Percentiles rank a stretch among this genome's conserved stretches.
Evolutionary conservation across 2,113 vertebrate genomes (phyloP).

Genomic region (Dipodomys spectabilis): DNA sequence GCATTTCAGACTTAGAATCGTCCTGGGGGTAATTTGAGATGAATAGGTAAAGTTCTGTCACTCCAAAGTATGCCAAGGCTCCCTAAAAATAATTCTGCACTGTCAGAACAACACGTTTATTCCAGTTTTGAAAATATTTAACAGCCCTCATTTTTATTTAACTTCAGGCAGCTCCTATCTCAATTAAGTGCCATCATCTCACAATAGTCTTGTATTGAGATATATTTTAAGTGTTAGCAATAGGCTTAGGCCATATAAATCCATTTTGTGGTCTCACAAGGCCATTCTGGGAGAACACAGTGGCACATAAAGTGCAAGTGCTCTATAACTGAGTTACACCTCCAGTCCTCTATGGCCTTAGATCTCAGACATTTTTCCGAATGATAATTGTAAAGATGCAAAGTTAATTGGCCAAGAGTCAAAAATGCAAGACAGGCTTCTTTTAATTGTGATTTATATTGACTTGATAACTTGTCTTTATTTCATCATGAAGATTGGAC

Average conservation of each 20-base stretch:
- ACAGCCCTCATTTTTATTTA: not conserved
- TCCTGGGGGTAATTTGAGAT: not conserved
- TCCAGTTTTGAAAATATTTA: conserved; percentile 15
- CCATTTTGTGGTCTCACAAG: not conserved
- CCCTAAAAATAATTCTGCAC: not conserved
- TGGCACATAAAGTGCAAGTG: not conserved
- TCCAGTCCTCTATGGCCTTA: too few relatives aligned
- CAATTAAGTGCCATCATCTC: not conserved
- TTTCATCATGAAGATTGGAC: too few relatives aligned
- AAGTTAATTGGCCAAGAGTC: too few relatives aligned
- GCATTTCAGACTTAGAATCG: too few relatives aligned
- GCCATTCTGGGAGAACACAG: not conserved
- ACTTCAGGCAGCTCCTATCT: not conserved
- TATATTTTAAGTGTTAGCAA: not conserved
- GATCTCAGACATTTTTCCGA: too few relatives aligned
- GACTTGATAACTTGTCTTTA: too few relatives aligned
- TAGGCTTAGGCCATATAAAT: not conserved
- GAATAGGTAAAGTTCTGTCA: not conserved
- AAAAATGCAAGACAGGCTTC: too few relatives aligned
- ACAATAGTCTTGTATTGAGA: not conserved
- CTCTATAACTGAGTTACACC: too few relatives aligned
- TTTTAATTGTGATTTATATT: too few relatives aligned
- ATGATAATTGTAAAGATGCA: too few relatives aligned
- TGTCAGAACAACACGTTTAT: not conserved
- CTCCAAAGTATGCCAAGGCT: not conserved